Evolutionary conservation across 2,113 vertebrate species (phyloP), one percentile per base, ranked within the genome.

Genomic region (Engystomops pustulosus): DNA sequence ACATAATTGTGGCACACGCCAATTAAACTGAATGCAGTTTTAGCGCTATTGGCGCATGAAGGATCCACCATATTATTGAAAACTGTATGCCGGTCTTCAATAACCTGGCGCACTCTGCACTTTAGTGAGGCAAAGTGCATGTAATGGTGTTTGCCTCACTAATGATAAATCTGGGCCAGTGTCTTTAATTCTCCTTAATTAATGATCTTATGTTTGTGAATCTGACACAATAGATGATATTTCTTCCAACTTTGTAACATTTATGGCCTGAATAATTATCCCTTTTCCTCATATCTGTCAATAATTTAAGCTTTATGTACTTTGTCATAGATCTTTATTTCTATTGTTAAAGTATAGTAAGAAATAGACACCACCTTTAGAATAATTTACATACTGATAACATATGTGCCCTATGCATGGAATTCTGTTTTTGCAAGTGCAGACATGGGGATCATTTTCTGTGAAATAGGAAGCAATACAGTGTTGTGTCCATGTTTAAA

Each of bases 301-400:
- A 36, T 78, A 41, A 58, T 41, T 77, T 58, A 77, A 41, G 23
- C 51, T 60, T 78, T 78, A 78, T 41, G n/a, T 41, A 23, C 75
- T 41, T 41, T 15, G 32, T 41, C 20, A 60, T 41, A 60, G 17
- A 15, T 60, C 36, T 60, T 78, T 60, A 78, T 60, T 34, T 78
- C 75, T 78, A 60, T 25, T 38, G n/a, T 9, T 60, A 23, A 55
- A 20, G 20, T 25, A 12, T 44, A 70, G n/a, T 20, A 70, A 53
- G 32, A 34, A 14, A 55, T 75, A 10, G 6, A 53, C n/a, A n/a
- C n/a, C n/a, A n/a, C n/a, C n/a, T n/a, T n/a, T n/a, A 34, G 60
- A 51, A 20, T 20, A 53, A 32, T 8, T 30, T 41, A 9, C 34
- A 71, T 45, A n/a, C 20, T 6, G 3, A 45, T 72, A 32, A 14